phyloP scores from a whole-genome alignment of 2,113 vertebrate species.

The Agapornis roseicollis region DNA sequence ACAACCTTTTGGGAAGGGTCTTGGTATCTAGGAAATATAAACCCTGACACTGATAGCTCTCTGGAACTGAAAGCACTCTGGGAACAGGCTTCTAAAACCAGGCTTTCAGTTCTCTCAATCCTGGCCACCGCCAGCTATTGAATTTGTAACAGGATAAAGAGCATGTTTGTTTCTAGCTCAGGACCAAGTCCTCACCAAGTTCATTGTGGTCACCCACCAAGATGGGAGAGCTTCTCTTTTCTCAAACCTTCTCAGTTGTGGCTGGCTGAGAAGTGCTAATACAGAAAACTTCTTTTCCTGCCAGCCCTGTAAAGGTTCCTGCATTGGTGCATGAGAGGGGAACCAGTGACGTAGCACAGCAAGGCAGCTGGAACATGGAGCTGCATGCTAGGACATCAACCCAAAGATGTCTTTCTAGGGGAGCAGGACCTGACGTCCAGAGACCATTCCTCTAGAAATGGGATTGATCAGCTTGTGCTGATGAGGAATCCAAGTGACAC shows the following conservation, averaged over 20 bases:
- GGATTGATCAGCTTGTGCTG: neutral
- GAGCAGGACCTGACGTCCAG: neutral
- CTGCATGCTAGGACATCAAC: neutral
- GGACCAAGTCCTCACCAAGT: neutral
- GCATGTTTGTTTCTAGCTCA: neutral
- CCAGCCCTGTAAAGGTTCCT: neutral
- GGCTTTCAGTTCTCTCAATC: neutral
- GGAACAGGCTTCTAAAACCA: neutral
- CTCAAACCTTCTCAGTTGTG: neutral
- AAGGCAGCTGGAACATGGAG: neutral
- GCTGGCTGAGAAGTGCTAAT: neutral
- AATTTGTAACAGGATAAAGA: neutral
- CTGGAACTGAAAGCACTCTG: neutral
- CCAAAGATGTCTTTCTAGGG: neutral
- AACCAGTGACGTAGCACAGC: neutral
- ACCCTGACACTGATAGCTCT: neutral
- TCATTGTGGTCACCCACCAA: neutral
- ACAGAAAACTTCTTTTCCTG: neutral
- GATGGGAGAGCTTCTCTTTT: neutral
- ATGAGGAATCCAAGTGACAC: neutral
- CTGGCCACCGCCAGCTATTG: neutral
- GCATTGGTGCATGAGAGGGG: neutral
- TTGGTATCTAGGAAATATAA: neutral
- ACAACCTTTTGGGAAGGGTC: neutral
- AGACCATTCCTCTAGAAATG: neutral